Conservation (phyloP, 2,797 vertebrate genomes). For the Semaprochilodus insignis region DNA sequence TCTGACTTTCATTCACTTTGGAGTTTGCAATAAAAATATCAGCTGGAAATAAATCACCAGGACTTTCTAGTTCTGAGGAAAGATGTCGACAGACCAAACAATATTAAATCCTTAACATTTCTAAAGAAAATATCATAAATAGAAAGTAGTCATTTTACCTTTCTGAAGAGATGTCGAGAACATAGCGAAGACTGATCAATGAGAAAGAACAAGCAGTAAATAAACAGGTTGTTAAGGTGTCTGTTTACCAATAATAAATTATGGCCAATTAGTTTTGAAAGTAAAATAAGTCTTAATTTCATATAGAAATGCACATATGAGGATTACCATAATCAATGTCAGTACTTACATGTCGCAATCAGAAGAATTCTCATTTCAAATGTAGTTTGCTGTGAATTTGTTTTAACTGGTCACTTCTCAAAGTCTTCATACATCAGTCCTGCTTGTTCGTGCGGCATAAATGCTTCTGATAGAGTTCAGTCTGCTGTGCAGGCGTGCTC, state of each 20-base stretch:
- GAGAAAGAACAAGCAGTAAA: background rate
- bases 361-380: background rate
- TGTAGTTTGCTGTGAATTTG: background rate
- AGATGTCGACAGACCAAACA: background rate
- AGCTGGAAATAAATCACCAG: background rate
- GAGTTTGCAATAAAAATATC: background rate
- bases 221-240: background rate
- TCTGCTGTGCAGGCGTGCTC: background rate
- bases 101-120: background rate
- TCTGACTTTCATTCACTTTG: background rate
- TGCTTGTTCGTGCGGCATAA: too few species aligned
- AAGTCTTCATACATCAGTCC: background rate
- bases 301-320: too few species aligned
- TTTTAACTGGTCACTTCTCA: background rate
- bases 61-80: background rate
- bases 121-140: background rate
- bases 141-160: background rate
- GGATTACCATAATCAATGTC: background rate
- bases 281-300: too few species aligned
- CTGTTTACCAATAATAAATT: too few species aligned
- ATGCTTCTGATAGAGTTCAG: background rate
- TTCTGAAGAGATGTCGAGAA: background rate
- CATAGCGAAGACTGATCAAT: background rate
- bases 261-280: too few species aligned
- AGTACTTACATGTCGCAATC: background rate